Evolutionary conservation across 2,888 invertebrate species (phyloP).

Genomic region (Xanthostigma xanthostigma): DNA sequence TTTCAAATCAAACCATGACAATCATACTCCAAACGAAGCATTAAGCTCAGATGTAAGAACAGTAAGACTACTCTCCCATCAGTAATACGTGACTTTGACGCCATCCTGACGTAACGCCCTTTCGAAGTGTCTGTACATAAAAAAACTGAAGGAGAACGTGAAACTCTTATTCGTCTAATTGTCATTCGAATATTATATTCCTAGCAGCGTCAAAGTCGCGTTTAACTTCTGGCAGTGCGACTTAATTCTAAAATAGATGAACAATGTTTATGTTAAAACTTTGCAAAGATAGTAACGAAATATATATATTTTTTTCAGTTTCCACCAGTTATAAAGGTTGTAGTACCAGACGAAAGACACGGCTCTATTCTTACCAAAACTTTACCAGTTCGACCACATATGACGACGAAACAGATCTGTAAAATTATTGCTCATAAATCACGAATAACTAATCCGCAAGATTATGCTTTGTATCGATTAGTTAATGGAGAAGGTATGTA

Average conservation of each 20-base stretch:
- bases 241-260: too few species aligned
- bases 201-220: too few species aligned
- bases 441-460: conserved; percentile 90
- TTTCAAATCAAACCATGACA: conserved; percentile 26
- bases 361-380: conserved; percentile 86
- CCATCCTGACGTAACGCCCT: too few species aligned
- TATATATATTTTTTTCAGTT: conserved; percentile 25
- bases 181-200: too few species aligned
- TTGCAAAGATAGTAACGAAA: too few species aligned
- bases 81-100: too few species aligned
- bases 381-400: conserved; percentile 83
- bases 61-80: too few species aligned
- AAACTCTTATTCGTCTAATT: too few species aligned
- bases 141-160: too few species aligned
- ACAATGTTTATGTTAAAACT: too few species aligned
- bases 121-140: too few species aligned
- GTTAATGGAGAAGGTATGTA: conserved; percentile 74
- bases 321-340: conserved; percentile 71
- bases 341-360: conserved; percentile 86
- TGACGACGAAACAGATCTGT: conserved; percentile 84
- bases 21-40: conserved; percentile 15
- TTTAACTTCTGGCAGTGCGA: too few species aligned
- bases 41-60: conserved; percentile 27
- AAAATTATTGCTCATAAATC: conserved; percentile 91
- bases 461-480: conserved; percentile 82